A percentile compares a stretch with the other conserved stretches of the same genome.
Evolutionary conservation across 2,888 invertebrate species (phyloP).

Genomic region (Anticlea derivata): DNA sequence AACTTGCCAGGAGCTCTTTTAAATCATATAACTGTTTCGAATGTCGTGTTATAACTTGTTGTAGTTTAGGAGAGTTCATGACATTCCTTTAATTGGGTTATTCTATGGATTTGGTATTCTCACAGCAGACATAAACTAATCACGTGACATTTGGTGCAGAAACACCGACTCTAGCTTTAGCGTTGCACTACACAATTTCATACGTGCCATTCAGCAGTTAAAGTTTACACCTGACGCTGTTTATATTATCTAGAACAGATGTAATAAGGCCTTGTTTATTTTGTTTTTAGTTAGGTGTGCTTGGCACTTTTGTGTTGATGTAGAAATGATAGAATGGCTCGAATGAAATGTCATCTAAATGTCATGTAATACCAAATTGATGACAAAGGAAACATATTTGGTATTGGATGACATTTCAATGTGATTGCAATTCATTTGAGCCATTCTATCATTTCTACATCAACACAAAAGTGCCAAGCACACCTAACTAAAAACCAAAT

Average conservation of each 20-base stretch:
- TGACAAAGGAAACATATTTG: neutral
- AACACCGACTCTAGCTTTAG: neutral
- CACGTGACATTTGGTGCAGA: conserved; percentile 1
- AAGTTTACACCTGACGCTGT: no score
- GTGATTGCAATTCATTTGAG: conserved; percentile 29
- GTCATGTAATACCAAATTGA: no score
- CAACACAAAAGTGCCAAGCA: no score
- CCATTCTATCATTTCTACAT: no score
- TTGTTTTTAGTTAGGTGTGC: no score
- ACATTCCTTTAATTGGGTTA: conserved; percentile 15
- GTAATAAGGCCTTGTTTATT: no score
- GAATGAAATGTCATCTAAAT: no score
- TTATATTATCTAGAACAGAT: no score
- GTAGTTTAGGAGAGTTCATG: conserved; percentile 32
- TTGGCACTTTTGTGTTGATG: no score
- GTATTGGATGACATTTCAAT: neutral
- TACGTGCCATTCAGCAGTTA: neutral
- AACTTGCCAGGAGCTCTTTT: conserved; percentile 41
- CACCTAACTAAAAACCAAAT: no score
- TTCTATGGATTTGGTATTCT: conserved; percentile 4
- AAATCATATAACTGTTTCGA: conserved; percentile 44
- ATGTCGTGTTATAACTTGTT: conserved; percentile 45
- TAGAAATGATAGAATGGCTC: no score
- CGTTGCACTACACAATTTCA: neutral
- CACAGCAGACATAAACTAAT: neutral